Evolutionary conservation across 2,797 vertebrate species (phyloP).

Genomic region (Tamandua tetradactyla): DNA sequence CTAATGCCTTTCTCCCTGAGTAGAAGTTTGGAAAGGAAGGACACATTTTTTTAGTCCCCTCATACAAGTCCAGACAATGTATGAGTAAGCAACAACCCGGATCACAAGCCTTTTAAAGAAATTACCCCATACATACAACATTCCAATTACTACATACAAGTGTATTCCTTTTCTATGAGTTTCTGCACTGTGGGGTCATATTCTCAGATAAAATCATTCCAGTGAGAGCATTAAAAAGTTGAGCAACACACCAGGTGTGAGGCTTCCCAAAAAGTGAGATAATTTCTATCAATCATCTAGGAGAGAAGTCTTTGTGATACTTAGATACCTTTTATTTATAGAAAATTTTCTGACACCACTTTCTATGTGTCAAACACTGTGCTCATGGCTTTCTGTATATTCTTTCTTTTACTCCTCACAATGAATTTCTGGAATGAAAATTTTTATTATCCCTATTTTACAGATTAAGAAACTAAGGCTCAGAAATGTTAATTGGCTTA

Average conservation of each 20-base stretch:
- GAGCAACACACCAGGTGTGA: background rate
- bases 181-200: background rate
- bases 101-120: background rate
- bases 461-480: too few species aligned
- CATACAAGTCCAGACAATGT: background rate
- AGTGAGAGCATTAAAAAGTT: background rate
- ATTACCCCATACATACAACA: background rate
- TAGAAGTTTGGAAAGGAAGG: background rate
- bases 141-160: background rate
- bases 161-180: background rate
- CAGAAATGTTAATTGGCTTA: background rate
- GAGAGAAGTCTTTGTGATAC: constrained; percentile 14
- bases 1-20: background rate
- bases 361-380: background rate
- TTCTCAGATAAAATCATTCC: background rate
- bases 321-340: background rate
- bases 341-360: background rate
- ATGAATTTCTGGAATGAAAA: background rate
- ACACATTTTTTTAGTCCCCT: background rate
- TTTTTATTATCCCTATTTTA: background rate
- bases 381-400: background rate
- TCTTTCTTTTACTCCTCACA: background rate
- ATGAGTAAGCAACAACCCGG: background rate
- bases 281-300: background rate
- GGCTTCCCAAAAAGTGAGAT: background rate